Percentiles rank a stretch among this genome's conserved stretches.
These are phyloP conservation scores for Julus scandinavius DNA, from an alignment of 2,888 invertebrate species.

Conservation along the genomic window DNA sequence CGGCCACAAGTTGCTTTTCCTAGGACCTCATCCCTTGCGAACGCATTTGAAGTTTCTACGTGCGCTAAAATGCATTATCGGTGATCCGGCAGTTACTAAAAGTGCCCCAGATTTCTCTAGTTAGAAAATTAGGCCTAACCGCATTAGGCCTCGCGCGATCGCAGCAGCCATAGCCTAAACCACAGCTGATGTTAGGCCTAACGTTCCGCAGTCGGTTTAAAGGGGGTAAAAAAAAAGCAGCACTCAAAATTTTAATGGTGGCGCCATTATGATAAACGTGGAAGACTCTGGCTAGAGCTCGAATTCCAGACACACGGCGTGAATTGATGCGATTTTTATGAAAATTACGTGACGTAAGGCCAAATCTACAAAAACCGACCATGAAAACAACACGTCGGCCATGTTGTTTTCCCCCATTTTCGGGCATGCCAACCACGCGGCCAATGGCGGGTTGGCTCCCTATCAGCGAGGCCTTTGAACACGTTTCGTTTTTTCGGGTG, in stretches of 20 bases:
- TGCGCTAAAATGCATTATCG: too few species aligned
- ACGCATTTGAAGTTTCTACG: too few species aligned
- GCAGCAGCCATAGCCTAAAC: neutral
- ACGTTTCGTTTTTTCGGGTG: neutral
- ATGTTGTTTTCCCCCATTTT: neutral
- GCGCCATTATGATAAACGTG: constrained; percentile 44
- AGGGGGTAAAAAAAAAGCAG: neutral
- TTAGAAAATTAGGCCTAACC: neutral
- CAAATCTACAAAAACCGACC: neutral
- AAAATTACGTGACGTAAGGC: neutral
- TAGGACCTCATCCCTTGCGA: too few species aligned
- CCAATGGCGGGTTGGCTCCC: neutral
- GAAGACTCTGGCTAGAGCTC: neutral
- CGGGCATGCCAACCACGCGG: neutral
- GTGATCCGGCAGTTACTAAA: too few species aligned
- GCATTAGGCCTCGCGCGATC: neutral
- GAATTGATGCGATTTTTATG: constrained; percentile 33
- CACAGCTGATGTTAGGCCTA: neutral
- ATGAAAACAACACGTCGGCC: neutral
- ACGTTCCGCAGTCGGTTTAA: neutral
- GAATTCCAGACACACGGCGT: constrained; percentile 2
- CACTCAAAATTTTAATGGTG: constrained; percentile 30
- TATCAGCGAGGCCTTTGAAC: constrained; percentile 1
- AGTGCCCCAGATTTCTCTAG: too few species aligned
- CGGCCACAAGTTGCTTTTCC: too few species aligned